phyloP scores from a whole-genome alignment of 23 tunicate genomes.

The Diplosoma virens region DNA sequence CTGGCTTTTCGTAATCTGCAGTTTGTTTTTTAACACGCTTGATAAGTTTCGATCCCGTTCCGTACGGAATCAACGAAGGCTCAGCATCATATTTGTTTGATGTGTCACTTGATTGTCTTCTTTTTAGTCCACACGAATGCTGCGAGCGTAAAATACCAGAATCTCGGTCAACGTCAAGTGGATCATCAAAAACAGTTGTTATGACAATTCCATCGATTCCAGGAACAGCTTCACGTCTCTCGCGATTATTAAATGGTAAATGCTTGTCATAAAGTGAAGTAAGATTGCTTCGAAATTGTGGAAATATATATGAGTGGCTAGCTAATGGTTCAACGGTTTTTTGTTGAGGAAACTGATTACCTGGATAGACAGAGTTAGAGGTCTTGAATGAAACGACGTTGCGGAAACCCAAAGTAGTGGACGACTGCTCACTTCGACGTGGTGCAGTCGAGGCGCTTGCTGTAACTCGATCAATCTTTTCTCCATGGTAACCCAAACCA shows the following conservation, averaged over 20 bases:
- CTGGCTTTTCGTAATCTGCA: too few relatives aligned
- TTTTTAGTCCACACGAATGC: conserved; percentile 51
- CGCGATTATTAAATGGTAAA: not conserved
- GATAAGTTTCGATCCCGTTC: conserved; percentile 21
- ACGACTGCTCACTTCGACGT: too few relatives aligned
- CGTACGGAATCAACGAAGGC: not conserved
- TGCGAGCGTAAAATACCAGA: conserved; percentile 50
- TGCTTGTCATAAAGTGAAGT: not conserved
- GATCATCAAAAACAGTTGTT: conserved; percentile 71
- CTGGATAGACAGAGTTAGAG: too few relatives aligned
- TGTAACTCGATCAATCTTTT: not conserved
- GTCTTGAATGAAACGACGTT: not conserved
- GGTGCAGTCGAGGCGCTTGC: too few relatives aligned
- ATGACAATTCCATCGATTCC: conserved; percentile 77
- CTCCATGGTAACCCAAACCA: conserved; percentile 71
- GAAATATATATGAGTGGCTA: conserved; percentile 59
- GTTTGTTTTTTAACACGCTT: not conserved
- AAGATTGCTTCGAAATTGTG: conserved; percentile 61
- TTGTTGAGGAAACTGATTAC: not conserved
- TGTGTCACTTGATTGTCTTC: not conserved
- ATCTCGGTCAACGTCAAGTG: conserved; percentile 63
- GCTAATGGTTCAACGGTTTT: conserved; percentile 62
- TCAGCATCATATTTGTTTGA: not conserved
- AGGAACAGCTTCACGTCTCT: conserved; percentile 35
- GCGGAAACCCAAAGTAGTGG: too few relatives aligned